Evolutionary conservation across 2,113 vertebrate genomes (phyloP), one percentile per base, ranked within the genome.

Genomic region (Lophius piscatorius): DNA sequence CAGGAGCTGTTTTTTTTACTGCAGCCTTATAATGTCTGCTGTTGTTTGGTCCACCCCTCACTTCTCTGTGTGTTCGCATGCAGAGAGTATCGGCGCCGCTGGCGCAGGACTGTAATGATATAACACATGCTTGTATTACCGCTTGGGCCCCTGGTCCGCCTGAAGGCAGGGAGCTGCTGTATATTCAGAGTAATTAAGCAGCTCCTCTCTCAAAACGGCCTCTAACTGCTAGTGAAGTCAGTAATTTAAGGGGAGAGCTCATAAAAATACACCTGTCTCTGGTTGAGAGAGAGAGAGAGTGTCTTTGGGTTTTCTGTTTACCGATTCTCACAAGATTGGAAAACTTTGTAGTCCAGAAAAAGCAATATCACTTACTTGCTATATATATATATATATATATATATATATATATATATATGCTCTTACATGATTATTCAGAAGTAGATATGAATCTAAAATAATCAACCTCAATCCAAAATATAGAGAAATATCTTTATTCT

Each of bases 211-310:
- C 85, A 90, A 91, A 90, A 33, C 46, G 75, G 70, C 89, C 89
- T 85, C 55, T 72, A 69, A 81, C 71, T 57, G 52, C 67, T 57
- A 84, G 72, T 92, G 92, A 93, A 91, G 88, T 92, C 90, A 90
- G 90, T 89, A 91, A 87, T 92, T 93, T 91, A 88, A 87, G 81
- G 90, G 89, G 81, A 87, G 85, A 82, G 73, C 87, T 93, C 90
- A 91, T 94, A 94, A 95, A 95, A 94, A 92, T 94, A 90, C 93
- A 95, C 93, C 93, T 94, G 94, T 90, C 87, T 91, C 12, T 38
- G 65, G 55, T 26, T 2, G 33, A 72, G 70, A 45, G 46, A 47
- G 4, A 6, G 21, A 7, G 29, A 10, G 7, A 2, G 29, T 3
- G 5, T 1, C 29, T 7, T 31, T 10, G 9, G 29, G 11, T 6